Evolutionary conservation across 2,797 vertebrate species (phyloP).

Genomic region (Rhinogobio ventralis): DNA sequence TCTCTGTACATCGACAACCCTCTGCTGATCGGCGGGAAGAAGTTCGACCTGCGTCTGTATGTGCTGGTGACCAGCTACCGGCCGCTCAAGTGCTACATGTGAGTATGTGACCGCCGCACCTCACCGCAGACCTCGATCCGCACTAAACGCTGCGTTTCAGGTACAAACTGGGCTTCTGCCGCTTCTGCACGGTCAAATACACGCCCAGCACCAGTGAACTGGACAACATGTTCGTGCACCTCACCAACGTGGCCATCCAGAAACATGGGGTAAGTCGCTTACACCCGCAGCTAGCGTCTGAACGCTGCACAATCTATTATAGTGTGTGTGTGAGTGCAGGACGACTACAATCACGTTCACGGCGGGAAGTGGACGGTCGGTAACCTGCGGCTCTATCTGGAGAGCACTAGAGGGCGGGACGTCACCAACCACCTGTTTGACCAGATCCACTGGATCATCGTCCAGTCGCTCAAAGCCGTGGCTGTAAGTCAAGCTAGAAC

Average conservation of each 20-base stretch:
- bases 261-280: conserved; percentile 84
- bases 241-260: conserved; percentile 98
- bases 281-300: too few species aligned
- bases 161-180: conserved; percentile 98
- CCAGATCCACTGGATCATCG: conserved; percentile 98
- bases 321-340: conserved; percentile 73
- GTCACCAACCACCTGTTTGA: conserved; percentile 94
- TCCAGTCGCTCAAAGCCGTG: conserved; percentile 96
- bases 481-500: conserved; percentile 73
- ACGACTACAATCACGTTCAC: conserved; percentile 98
- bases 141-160: conserved; percentile 67
- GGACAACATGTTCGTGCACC: conserved; percentile 99
- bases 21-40: conserved; percentile 94
- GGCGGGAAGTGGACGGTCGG: conserved; percentile 98
- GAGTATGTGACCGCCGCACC: conserved; percentile 63
- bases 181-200: conserved; percentile 98
- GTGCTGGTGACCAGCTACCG: conserved; percentile 96
- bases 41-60: conserved; percentile 96
- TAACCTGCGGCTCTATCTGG: conserved; percentile 93
- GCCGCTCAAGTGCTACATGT: conserved; percentile 97
- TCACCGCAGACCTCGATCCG: too few species aligned
- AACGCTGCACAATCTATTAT: too few species aligned
- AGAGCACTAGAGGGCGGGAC: conserved; percentile 94
- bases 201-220: conserved; percentile 96
- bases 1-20: conserved; percentile 98